phyloP scores from a whole-genome alignment of 2,797 vertebrate species.

The Brachymystax lenok region DNA sequence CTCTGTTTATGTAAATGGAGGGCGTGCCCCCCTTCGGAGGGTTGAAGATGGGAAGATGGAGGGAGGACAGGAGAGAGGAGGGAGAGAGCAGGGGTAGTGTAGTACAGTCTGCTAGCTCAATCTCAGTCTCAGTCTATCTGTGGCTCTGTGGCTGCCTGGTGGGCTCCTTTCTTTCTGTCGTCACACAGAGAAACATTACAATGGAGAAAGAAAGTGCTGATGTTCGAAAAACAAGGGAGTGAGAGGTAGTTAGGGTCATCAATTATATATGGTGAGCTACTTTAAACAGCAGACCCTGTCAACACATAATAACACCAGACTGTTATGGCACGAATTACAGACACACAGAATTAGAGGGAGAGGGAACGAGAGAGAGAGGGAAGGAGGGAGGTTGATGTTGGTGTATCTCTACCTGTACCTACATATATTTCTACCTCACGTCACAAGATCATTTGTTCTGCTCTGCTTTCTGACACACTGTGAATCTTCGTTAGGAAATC shows the following conservation, averaged over 20 bases:
- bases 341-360: neutral
- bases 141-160: slow-evolving; percentile 31
- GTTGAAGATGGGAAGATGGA: neutral
- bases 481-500: too few relatives aligned
- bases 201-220: slow-evolving; percentile 72
- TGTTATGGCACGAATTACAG: slow-evolving; percentile 50
- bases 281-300: slow-evolving; percentile 74
- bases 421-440: too few relatives aligned
- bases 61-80: slow-evolving; percentile 3
- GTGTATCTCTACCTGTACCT: too few relatives aligned
- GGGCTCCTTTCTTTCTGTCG: slow-evolving; percentile 50
- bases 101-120: slow-evolving; percentile 16
- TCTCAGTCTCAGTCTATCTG: slow-evolving; percentile 22
- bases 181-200: slow-evolving; percentile 64
- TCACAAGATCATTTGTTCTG: too few relatives aligned
- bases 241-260: slow-evolving; percentile 64
- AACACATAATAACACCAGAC: slow-evolving; percentile 70
- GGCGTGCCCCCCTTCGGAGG: slow-evolving; percentile 28
- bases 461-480: too few relatives aligned
- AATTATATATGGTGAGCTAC: slow-evolving; percentile 77
- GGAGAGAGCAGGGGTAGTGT: slow-evolving; percentile 3
- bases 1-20: slow-evolving; percentile 24
- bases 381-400: neutral
- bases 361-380: too few relatives aligned
- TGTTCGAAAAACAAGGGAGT: slow-evolving; percentile 68